A percentile compares a stretch with the other conserved stretches of the same genome.
These are phyloP conservation scores for human (Homo sapiens) DNA, from an alignment of 2,113 vertebrate genomes.

Conservation along the genomic window DNA sequence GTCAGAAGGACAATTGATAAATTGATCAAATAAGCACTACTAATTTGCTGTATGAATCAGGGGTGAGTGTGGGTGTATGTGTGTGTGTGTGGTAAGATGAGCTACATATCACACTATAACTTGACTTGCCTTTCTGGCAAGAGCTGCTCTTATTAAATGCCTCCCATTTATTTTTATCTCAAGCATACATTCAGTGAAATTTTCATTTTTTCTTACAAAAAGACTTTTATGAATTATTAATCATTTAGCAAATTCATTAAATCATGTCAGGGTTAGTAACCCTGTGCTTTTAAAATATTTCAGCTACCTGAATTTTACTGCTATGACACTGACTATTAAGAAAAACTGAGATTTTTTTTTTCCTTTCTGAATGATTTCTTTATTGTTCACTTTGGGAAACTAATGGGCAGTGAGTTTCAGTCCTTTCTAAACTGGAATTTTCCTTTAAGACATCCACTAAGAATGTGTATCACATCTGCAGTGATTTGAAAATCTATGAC, in stretches of 20 bases:
- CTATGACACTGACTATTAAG: slow-evolving; percentile 75
- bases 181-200: slow-evolving; percentile 41
- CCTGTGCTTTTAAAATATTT: slow-evolving; percentile 84
- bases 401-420: slow-evolving; percentile 47
- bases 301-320: slow-evolving; percentile 77
- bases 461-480: slow-evolving; percentile 62
- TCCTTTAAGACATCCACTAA: slow-evolving; percentile 60
- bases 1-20: slow-evolving; percentile 42
- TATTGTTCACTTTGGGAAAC: slow-evolving; percentile 44
- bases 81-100: not conserved
- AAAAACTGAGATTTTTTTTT: slow-evolving; percentile 65
- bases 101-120: not conserved
- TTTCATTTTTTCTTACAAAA: slow-evolving; percentile 79
- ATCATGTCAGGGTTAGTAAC: slow-evolving; percentile 73
- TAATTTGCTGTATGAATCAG: slow-evolving; percentile 26
- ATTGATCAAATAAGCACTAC: slow-evolving; percentile 45
- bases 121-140: not conserved
- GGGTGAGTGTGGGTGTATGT: not conserved
- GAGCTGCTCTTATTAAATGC: slow-evolving; percentile 16
- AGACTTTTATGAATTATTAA: slow-evolving; percentile 83
- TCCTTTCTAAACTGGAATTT: slow-evolving; percentile 44
- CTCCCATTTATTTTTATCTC: slow-evolving; percentile 64
- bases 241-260: slow-evolving; percentile 81
- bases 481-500: slow-evolving; percentile 54
- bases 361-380: slow-evolving; percentile 65